Evolutionary conservation across 1,140 invertebrate genomes (phyloP), one percentile per base, ranked within the genome.

Genomic region (Mactra quadrangularis): DNA sequence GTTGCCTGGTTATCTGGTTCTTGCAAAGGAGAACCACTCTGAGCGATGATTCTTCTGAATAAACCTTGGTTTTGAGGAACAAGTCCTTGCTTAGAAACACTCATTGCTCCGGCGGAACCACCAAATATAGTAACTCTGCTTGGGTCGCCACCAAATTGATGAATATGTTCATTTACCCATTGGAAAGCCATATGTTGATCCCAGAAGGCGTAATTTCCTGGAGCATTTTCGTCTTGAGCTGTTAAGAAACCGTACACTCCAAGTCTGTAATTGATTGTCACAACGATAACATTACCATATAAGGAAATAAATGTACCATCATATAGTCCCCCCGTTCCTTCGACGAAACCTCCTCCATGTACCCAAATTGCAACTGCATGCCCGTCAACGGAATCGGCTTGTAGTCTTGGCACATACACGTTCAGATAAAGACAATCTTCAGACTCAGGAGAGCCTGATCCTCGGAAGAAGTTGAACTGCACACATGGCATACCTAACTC

Each of bases 401-500:
- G 19, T 33, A 31, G 47, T 91, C 91, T 88, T 1, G 97, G 97
- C 85, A 95, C 90, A 93, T 93, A 95, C 13, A 99, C 96, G 92
- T 97, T 98, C 72, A 99, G 94, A 92, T 97, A 98, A 15, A 99
- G 95, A 93, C 98, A 99, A 93, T 99, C 98, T 94, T 99, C 98
- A 7, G 38, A 41, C 38, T 41, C 38, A 7, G 38, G 38, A 41
- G 15, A 6, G 6, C 15, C 15, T 41, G 6, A 6, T 6, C 15
- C 15, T 41, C 38, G 6, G 15, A 7, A 7, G 15, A 41, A 15
- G 15, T 41, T 41, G 15, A 41, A 41, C 38, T 41, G 38, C 15
- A 41, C 38, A 15, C 38, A 41, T 15, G 38, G 38, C 38, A 41
- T 7, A 41, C 38, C 15, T 6, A 41, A 41, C 6, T 41, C 38